Evolutionary conservation across 2,113 vertebrate species (phyloP).

Genomic region (Bujurquina vittata): DNA sequence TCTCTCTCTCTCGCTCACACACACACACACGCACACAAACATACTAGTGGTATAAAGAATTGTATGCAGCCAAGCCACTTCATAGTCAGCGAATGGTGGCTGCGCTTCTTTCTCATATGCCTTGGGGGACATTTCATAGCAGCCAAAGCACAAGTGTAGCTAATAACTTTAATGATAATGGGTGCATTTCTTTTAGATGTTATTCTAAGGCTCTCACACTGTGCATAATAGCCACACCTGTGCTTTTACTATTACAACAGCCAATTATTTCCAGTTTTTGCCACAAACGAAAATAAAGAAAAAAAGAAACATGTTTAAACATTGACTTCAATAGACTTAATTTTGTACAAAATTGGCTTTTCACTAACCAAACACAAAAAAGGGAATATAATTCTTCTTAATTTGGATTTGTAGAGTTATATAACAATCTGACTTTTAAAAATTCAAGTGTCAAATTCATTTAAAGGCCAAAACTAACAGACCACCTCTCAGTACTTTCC

Average conservation of each 20-base stretch:
- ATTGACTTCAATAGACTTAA: neutral
- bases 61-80: conserved; percentile 26
- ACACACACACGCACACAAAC: neutral
- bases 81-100: conserved; percentile 19
- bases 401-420: neutral
- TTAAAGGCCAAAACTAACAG: neutral
- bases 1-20: neutral
- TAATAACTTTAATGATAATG: neutral
- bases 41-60: neutral
- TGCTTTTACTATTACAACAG: neutral
- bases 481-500: neutral
- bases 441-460: neutral
- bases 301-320: neutral
- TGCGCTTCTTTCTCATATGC: conserved; percentile 9
- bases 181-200: neutral
- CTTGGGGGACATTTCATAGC: neutral
- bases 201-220: neutral
- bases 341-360: neutral
- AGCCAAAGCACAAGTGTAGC: neutral
- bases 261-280: neutral
- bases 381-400: neutral
- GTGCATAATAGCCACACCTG: neutral
- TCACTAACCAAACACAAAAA: neutral
- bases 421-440: neutral
- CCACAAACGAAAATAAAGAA: neutral